phyloP scores from a whole-genome alignment of 2,113 vertebrate genomes.

The Ia io region DNA sequence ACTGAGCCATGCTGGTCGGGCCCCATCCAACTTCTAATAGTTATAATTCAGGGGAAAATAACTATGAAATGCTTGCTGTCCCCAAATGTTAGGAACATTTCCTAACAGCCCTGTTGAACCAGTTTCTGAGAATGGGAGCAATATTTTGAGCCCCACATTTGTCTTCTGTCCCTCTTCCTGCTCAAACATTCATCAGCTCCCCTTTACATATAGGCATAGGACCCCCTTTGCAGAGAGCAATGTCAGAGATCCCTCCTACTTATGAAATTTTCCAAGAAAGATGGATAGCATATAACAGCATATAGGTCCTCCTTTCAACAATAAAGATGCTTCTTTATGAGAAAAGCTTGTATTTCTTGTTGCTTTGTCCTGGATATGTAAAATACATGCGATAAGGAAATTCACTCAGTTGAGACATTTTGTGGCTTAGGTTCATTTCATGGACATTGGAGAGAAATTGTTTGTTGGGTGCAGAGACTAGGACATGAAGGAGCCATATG shows the following conservation, averaged over 20 bases:
- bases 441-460: background rate
- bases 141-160: background rate
- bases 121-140: background rate
- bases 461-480: background rate
- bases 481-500: background rate
- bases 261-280: background rate
- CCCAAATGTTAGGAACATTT: background rate
- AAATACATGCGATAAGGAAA: background rate
- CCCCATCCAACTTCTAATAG: background rate
- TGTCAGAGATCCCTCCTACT: background rate
- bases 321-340: background rate
- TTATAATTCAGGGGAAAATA: background rate
- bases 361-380: background rate
- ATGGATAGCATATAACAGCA: background rate
- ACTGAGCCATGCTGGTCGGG: too few species aligned
- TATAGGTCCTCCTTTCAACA: background rate
- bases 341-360: background rate
- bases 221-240: background rate
- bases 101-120: background rate
- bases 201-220: background rate
- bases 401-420: background rate
- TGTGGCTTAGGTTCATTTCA: background rate
- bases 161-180: background rate
- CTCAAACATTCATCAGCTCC: background rate
- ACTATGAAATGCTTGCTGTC: background rate